A percentile compares a stretch with the other conserved stretches of the same genome.
Conservation (phyloP, 2,113 vertebrate genomes). For the Trachemys scripta region DNA sequence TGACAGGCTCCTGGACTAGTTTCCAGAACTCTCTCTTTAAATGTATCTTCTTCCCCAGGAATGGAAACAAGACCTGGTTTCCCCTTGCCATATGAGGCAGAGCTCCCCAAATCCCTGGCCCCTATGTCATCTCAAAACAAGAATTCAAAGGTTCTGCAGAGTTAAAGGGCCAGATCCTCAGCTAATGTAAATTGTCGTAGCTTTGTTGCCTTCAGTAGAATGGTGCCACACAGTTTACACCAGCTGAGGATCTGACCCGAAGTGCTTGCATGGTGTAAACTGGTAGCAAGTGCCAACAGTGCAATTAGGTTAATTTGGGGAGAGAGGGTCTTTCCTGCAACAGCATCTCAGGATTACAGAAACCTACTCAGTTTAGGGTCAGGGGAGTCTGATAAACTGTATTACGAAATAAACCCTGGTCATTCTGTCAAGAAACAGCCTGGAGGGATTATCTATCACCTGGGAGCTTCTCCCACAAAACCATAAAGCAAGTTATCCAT, state of each 20-base stretch:
- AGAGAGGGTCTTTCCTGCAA: background rate
- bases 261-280: too few species aligned
- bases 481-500: background rate
- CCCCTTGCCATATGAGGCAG: background rate
- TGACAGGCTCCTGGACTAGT: background rate
- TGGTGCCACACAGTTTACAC: background rate
- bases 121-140: too few species aligned
- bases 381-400: background rate
- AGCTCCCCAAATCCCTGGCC: background rate
- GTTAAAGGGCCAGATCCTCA: background rate
- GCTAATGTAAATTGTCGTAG: background rate
- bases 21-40: conserved; percentile 15
- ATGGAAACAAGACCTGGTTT: background rate
- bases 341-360: background rate
- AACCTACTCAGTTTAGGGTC: background rate
- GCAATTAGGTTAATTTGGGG: background rate
- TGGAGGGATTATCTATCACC: background rate
- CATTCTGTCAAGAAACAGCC: background rate
- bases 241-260: background rate
- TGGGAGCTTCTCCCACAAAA: background rate
- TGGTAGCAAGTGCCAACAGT: too few species aligned
- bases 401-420: background rate
- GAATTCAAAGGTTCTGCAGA: background rate
- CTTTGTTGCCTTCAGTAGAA: background rate
- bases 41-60: background rate